Conservation (phyloP, 1,140 invertebrate species). For the Acromyrmex heyeri region DNA sequence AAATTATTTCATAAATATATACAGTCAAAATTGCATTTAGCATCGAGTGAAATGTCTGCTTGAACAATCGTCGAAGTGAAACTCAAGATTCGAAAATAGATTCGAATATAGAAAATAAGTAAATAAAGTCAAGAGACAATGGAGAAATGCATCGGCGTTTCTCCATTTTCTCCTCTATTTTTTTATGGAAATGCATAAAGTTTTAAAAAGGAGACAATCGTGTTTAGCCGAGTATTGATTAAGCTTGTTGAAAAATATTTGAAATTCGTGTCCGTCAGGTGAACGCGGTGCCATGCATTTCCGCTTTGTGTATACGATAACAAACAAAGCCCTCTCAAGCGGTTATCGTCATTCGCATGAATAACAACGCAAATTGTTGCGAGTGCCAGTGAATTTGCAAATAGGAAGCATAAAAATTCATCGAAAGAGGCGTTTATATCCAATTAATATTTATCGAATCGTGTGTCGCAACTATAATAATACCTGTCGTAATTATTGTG, state of each 20-base stretch:
- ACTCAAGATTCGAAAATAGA: background rate
- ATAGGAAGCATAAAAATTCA: background rate
- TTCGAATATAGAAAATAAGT: background rate
- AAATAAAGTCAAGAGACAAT: background rate
- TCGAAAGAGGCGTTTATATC: too few species aligned
- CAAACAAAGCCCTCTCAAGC: conserved; percentile 18
- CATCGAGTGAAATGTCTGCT: background rate
- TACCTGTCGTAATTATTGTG: background rate
- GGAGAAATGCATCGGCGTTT: background rate
- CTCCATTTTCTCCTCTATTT: background rate
- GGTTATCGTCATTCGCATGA: background rate
- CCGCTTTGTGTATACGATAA: conserved; percentile 45
- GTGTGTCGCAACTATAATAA: background rate
- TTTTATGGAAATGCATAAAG: background rate
- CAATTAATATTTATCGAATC: conserved; percentile 8
- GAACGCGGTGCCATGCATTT: conserved; percentile 34
- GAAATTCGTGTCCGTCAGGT: conserved; percentile 40
- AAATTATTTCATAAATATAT: background rate
- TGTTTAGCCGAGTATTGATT: conserved; percentile 21
- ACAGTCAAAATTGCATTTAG: background rate
- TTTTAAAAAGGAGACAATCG: conserved; percentile 1
- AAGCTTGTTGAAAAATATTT: conserved; percentile 55
- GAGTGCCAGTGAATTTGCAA: background rate
- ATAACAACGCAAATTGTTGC: background rate
- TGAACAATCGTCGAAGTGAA: background rate